Evolutionary conservation across 2,888 invertebrate genomes (phyloP), one percentile per base, ranked within the genome.

Genomic region (Apamea sordens): DNA sequence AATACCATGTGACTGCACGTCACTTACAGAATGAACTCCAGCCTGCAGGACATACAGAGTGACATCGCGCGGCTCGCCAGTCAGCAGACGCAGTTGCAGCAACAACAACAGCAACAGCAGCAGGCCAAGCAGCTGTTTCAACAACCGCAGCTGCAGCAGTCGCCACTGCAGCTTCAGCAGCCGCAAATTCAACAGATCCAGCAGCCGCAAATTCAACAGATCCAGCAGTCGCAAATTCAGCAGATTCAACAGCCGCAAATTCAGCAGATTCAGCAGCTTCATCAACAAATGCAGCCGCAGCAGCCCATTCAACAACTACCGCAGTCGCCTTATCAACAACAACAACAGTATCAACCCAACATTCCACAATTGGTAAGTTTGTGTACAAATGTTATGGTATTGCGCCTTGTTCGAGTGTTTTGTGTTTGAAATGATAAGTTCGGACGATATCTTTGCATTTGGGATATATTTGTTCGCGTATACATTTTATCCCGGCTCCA

Each of bases 11-110:
- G 77, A 84, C 69, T 83, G 80, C 83, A 72, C 76, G 86, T 79
- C 81, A 85, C 88, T 95, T 97, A 88, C 95, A 98, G 98, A 97
- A 98, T 99, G 98, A 99, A 99, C 97, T 98, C 98, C 97, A 99
- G 98, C 97, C 98, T 99, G 92, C 98, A 98, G 94, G 99, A 99
- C 96, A 98, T 99, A 92, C 99, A 99, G 97, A 98, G 98, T 87
- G 99, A 99, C 96, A 99, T 99, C 93, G 98, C 99, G 95, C 98
- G 98, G 90, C 97, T 99, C 89, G 98, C 99, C 82, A 98, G 98
- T 86, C 98, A 99, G 86, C 96, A 96, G 89, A 94, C 91, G 71
- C 96, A 96, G 87, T 87, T 96, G 73, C 96, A 96, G 80, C 96
- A 96, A 78, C 96, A 95, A 67, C 95, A 96, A 80, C 95, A 97